phyloP scores from a whole-genome alignment of 2,797 vertebrate genomes.

The Lacerta bilineata region DNA sequence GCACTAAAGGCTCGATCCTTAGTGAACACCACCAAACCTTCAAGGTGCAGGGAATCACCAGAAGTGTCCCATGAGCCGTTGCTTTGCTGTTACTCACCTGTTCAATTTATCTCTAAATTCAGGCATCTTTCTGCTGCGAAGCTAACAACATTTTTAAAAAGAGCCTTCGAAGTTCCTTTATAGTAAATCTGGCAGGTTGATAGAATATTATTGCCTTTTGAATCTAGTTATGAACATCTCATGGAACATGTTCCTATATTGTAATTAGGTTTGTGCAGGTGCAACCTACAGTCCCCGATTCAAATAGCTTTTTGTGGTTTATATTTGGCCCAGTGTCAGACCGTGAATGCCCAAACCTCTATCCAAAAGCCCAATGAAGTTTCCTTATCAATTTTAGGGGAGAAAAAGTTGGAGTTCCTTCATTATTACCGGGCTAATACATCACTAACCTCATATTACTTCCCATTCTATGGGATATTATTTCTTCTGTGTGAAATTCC shows the following conservation, averaged over 20 bases:
- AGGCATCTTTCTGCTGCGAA: slow-evolving; percentile 5
- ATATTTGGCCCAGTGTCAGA: background rate
- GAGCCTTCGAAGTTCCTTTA: background rate
- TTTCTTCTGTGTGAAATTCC: slow-evolving; percentile 60
- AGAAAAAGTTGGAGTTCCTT: background rate
- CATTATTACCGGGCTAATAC: slow-evolving; percentile 32
- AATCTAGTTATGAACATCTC: background rate
- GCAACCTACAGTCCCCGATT: background rate
- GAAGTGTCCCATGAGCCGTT: background rate
- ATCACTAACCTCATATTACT: slow-evolving; percentile 59
- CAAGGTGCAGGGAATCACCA: no score
- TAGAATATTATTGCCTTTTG: slow-evolving; percentile 12
- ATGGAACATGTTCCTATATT: background rate
- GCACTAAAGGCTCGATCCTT: no score
- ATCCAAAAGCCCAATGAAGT: slow-evolving; percentile 4
- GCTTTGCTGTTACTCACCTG: background rate
- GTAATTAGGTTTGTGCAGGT: background rate
- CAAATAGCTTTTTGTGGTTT: background rate
- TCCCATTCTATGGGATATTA: slow-evolving; percentile 65
- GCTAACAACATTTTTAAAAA: slow-evolving; percentile 7
- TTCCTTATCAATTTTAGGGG: slow-evolving; percentile 24
- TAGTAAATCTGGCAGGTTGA: background rate
- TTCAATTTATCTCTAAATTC: slow-evolving; percentile 3
- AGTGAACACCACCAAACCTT: no score
- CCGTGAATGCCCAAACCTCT: background rate